Evolutionary conservation across 2,888 invertebrate species (phyloP).

Genomic region (Himalopsyche anomala): DNA sequence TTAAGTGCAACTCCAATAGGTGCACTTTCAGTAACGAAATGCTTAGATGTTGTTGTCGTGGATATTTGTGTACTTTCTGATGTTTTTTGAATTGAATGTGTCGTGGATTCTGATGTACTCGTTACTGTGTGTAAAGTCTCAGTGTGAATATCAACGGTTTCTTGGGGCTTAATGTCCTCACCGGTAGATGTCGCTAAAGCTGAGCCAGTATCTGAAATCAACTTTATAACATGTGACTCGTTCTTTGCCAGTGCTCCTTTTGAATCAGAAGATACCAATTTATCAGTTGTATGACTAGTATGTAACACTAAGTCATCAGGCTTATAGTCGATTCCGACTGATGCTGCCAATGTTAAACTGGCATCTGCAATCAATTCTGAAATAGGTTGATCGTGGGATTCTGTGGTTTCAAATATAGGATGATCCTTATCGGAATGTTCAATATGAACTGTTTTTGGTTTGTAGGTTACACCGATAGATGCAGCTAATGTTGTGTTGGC

Average conservation of each 20-base stretch:
- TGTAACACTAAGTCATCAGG: conserved; percentile 19
- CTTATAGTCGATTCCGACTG: conserved; percentile 60
- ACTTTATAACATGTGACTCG: conserved; percentile 47
- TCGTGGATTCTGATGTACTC: neutral
- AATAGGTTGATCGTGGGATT: conserved; percentile 45
- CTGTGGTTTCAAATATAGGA: conserved; percentile 18
- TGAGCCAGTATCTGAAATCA: conserved; percentile 56
- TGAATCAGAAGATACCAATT: conserved; percentile 47
- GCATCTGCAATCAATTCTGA: conserved; percentile 60
- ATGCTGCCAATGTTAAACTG: conserved; percentile 61
- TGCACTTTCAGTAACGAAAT: neutral
- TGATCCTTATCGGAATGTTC: neutral
- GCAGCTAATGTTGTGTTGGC: conserved; percentile 57
- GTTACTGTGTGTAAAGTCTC: neutral
- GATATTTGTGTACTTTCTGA: neutral
- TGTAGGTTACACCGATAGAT: conserved; percentile 54
- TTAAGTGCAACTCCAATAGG: conserved; percentile 24
- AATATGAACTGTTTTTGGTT: conserved; percentile 49
- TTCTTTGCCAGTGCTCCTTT: conserved; percentile 47
- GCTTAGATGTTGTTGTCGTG: neutral
- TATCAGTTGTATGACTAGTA: conserved; percentile 3
- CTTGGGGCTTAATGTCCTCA: conserved; percentile 49
- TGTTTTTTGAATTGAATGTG: neutral
- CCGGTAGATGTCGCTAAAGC: conserved; percentile 60
- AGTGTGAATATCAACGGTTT: conserved; percentile 32